These are phyloP conservation scores for Erythrolamprus reginae DNA, from an alignment of 2,113 vertebrate species.

Conservation along the genomic window DNA sequence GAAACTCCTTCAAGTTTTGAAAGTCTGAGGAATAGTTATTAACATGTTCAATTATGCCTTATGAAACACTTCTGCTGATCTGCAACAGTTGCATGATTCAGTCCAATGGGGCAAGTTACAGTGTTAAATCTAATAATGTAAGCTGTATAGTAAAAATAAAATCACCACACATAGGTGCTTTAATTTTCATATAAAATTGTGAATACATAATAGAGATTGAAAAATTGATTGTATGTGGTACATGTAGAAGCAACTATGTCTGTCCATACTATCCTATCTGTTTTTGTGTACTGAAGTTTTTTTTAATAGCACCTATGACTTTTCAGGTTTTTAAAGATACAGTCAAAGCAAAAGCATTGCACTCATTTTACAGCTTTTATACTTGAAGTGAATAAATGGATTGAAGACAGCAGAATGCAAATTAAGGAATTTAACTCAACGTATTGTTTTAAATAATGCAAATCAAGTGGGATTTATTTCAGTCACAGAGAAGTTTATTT, in stretches of 20 bases:
- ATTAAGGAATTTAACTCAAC: not conserved
- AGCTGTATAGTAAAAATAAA: conserved; percentile 76
- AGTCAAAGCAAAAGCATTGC: conserved; percentile 82
- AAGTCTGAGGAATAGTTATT: conserved; percentile 81
- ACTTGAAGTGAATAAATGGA: conserved; percentile 53
- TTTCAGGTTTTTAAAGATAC: conserved; percentile 70
- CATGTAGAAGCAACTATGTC: conserved; percentile 80
- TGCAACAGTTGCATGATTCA: conserved; percentile 84
- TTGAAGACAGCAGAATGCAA: conserved; percentile 31
- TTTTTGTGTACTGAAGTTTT: conserved; percentile 76
- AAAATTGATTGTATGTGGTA: conserved; percentile 80
- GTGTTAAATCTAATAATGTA: conserved; percentile 77
- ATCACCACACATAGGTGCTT: conserved; percentile 77
- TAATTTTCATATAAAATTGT: conserved; percentile 77
- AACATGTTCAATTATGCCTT: conserved; percentile 98
- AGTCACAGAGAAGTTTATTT: conserved; percentile 4
- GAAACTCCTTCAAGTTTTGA: conserved; percentile 82
- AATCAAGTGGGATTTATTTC: conserved; percentile 18
- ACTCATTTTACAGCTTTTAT: conserved; percentile 43
- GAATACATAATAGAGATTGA: conserved; percentile 76
- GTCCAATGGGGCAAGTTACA: conserved; percentile 75
- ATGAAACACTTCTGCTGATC: conserved; percentile 87
- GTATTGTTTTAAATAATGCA: conserved; percentile 36
- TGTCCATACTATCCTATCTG: conserved; percentile 74
- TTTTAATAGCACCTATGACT: conserved; percentile 67